Evolutionary conservation across 1,140 invertebrate genomes (phyloP).

Genomic region (Rhizoglyphus robini): DNA sequence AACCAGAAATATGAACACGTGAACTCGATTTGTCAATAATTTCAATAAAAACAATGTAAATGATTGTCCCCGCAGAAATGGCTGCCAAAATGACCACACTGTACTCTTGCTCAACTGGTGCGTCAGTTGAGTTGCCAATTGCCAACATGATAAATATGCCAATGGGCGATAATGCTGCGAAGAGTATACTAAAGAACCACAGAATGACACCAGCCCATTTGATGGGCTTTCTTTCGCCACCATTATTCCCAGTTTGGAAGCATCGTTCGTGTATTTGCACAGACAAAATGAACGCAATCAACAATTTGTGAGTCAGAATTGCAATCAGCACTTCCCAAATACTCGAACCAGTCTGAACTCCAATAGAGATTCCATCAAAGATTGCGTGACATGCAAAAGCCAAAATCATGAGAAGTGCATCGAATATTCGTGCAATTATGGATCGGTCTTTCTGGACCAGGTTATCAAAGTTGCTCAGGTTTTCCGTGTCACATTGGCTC

Average conservation of each 20-base stretch:
- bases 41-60: constrained; percentile 85
- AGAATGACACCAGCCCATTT: constrained; percentile 18
- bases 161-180: constrained; percentile 26
- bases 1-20: background rate
- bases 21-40: constrained; percentile 48
- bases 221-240: background rate
- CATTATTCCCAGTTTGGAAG: background rate
- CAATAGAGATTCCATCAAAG: constrained; percentile 74
- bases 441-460: constrained; percentile 1
- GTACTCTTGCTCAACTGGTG: background rate
- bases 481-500: constrained; percentile 43
- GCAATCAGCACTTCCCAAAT: constrained; percentile 69
- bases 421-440: constrained; percentile 13
- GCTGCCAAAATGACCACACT: constrained; percentile 25
- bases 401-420: constrained; percentile 24
- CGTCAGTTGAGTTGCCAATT: background rate
- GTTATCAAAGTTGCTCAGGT: constrained; percentile 45
- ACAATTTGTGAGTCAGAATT: constrained; percentile 71
- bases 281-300: constrained; percentile 50
- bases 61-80: constrained; percentile 72
- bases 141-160: constrained; percentile 24
- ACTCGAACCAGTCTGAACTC: constrained; percentile 48
- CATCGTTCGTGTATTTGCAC: constrained; percentile 30
- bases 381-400: constrained; percentile 78
- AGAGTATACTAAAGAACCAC: constrained; percentile 16